phyloP scores from a whole-genome alignment of 2,888 invertebrate genomes.

The Enchytraeus crypticus region DNA sequence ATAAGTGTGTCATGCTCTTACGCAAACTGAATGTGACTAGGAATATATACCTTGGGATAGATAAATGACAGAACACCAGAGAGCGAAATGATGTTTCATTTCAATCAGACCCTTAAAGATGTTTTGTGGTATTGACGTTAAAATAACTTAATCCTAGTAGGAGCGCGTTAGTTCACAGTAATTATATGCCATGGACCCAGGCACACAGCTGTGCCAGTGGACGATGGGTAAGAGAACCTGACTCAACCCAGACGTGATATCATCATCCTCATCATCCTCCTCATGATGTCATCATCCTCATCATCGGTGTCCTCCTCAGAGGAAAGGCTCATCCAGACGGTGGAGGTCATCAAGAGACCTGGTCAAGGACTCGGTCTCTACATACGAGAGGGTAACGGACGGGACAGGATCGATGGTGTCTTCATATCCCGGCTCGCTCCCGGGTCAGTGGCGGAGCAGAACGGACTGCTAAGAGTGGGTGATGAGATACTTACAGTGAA shows the following conservation, averaged over 20 bases:
- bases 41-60: no score
- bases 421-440: constrained; percentile 93
- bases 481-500: constrained; percentile 98
- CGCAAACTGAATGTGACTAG: no score
- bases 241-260: no score
- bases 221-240: neutral
- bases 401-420: constrained; percentile 86
- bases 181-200: neutral
- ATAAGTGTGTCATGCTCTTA: no score
- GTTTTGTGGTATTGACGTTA: no score
- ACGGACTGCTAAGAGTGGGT: constrained; percentile 90
- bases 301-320: neutral
- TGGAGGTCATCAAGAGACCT: constrained; percentile 96
- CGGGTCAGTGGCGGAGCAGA: constrained; percentile 92
- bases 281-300: no score
- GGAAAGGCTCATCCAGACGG: constrained; percentile 48
- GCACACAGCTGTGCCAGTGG: neutral
- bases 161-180: no score
- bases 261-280: no score
- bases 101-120: no score
- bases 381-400: constrained; percentile 97
- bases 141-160: no score
- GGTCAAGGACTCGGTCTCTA: constrained; percentile 96
- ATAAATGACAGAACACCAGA: no score
- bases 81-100: no score